Evolutionary conservation across 2,113 vertebrate species (phyloP), one percentile per base, ranked within the genome.

Genomic region (Puntigrus tetrazona): DNA sequence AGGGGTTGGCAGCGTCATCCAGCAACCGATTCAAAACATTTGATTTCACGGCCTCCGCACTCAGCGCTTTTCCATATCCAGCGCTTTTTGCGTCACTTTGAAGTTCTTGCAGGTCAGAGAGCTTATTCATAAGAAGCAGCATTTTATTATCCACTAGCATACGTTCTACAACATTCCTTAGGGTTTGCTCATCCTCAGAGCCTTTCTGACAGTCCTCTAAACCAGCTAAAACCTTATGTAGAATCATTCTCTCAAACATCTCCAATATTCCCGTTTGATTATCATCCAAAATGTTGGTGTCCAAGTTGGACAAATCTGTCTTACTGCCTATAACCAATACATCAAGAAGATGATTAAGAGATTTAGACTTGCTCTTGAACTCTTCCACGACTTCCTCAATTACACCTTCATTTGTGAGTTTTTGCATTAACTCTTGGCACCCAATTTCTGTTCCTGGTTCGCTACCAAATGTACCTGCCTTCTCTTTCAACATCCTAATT

Each of bases 241-340:
- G 94, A 88, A 95, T 93, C 86, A 94, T 93, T 45, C 65, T 89
- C 84, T 94, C 93, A 7, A 93, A 87, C 41, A 92, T 79, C 31
- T 89, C 84, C 59, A 70, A 65, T 52, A 84, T 70, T 75, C 91
- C 88, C 18, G 84, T 79, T 25, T 81, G 88, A 85, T 45, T 73
- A 7, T 88, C 90, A 9, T 80, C 38, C 59, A 73, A 83, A 36
- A 88, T 70, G 16, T 78, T 36, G 57, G 88, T 87, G 52, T n/a
- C 52, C 52, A 57, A 9, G 41, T 50, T 27, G 14, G 82, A 91
- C 72, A 90, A 86, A 86, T 90, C 85, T 81, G 91, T 90, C 63
- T 91, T 90, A 75, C 92, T 90, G 86, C 92, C 86, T 59, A 88
- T 90, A 65, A 77, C 86, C 84, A 95, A 90, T 87, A 92, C 89